These are phyloP conservation scores for Sarcoramphus papa DNA, from an alignment of 2,797 vertebrate species.

Conservation along the genomic window DNA sequence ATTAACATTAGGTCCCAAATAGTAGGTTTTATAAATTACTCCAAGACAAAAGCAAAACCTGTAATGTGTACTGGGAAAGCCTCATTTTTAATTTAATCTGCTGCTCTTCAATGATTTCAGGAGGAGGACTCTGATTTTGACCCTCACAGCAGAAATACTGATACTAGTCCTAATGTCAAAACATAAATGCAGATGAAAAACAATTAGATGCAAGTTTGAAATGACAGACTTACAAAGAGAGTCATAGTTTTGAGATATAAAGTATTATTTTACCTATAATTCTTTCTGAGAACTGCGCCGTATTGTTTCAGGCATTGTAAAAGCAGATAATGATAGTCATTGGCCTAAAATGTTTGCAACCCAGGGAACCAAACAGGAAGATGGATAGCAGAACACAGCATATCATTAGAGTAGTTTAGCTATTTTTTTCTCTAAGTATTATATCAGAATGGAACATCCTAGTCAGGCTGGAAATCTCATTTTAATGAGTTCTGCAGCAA, in stretches of 20 bases:
- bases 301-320: neutral
- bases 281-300: neutral
- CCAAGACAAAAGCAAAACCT: neutral
- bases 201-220: neutral
- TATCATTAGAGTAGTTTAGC: neutral
- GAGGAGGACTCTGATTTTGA: neutral
- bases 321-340: neutral
- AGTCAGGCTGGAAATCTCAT: neutral
- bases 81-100: neutral
- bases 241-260: neutral
- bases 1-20: neutral
- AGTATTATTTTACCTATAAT: neutral
- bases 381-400: neutral
- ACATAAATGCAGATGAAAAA: neutral
- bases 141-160: neutral
- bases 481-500: neutral
- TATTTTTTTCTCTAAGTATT: neutral
- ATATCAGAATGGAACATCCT: neutral
- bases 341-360: neutral
- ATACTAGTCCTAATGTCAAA: neutral
- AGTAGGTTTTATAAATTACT: neutral
- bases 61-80: neutral
- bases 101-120: neutral
- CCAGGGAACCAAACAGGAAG: neutral
- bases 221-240: neutral